A percentile compares a stretch with the other conserved stretches of the same genome.
Evolutionary conservation across 2,888 invertebrate species (phyloP).

Genomic region (Dryomyza anilis): DNA sequence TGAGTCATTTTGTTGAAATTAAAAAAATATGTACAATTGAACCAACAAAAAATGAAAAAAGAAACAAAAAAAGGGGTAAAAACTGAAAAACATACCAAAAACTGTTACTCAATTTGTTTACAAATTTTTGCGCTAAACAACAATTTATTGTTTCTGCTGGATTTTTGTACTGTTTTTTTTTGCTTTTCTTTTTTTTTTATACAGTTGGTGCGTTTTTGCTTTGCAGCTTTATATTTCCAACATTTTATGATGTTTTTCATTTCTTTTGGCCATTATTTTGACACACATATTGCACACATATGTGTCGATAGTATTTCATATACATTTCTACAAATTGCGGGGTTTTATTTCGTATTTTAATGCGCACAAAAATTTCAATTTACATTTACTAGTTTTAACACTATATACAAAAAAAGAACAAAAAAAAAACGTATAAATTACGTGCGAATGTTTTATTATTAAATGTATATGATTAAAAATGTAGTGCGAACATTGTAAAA

Average conservation of each 20-base stretch:
- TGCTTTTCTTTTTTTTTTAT: too few relatives aligned
- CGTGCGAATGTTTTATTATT: too few relatives aligned
- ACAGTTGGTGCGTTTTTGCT: slow-evolving; percentile 1
- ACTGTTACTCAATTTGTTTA: slow-evolving; percentile 16
- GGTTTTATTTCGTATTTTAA: background rate
- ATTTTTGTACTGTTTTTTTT: background rate
- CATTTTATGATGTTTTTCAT: background rate
- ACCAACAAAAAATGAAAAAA: too few relatives aligned
- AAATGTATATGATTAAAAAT: too few relatives aligned
- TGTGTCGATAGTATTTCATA: background rate
- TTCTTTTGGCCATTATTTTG: slow-evolving; percentile 16
- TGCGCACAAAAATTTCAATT: background rate
- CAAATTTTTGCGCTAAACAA: slow-evolving; percentile 7
- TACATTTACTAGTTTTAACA: too few relatives aligned
- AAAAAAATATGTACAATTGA: too few relatives aligned
- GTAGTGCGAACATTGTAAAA: too few relatives aligned
- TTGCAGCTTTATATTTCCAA: too few relatives aligned
- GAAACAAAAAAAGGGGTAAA: too few relatives aligned
- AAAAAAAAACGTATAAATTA: too few relatives aligned
- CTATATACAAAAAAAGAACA: too few relatives aligned
- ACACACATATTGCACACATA: slow-evolving; percentile 18
- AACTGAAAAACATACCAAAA: too few relatives aligned
- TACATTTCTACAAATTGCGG: background rate
- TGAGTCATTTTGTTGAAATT: background rate
- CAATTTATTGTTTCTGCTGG: background rate